These are phyloP conservation scores for Eupithecia inturbata DNA, from an alignment of 2,888 invertebrate genomes.

Conservation along the genomic window DNA sequence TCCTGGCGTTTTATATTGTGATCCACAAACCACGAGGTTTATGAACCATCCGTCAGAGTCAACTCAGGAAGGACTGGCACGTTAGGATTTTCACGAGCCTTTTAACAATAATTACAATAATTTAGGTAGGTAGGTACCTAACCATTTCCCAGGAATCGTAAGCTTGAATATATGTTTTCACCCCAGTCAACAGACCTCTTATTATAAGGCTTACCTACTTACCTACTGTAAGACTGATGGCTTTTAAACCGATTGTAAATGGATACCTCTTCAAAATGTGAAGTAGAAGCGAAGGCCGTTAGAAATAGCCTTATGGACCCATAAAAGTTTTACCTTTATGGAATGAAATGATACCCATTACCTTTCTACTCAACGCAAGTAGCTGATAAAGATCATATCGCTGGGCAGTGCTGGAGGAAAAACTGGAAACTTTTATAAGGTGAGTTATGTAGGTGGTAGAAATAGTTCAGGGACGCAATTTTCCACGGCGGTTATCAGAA, in stretches of 20 bases:
- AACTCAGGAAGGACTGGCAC: too few relatives aligned
- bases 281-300: slow-evolving; percentile 20
- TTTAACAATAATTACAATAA: too few relatives aligned
- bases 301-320: neutral
- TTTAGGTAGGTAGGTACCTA: neutral
- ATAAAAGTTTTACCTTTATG: slow-evolving; percentile 20
- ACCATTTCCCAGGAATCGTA: neutral
- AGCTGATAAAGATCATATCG: slow-evolving; percentile 3
- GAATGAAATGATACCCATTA: slow-evolving; percentile 14
- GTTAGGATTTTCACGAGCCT: too few relatives aligned
- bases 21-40: too few relatives aligned
- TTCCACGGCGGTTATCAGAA: neutral
- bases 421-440: neutral
- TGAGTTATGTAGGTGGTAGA: neutral
- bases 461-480: neutral
- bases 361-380: neutral
- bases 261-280: slow-evolving; percentile 15
- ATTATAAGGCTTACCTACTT: too few relatives aligned
- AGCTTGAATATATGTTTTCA: slow-evolving; percentile 17
- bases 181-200: slow-evolving; percentile 9
- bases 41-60: too few relatives aligned
- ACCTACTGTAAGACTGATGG: slow-evolving; percentile 11
- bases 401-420: neutral
- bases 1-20: too few relatives aligned
- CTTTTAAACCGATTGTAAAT: slow-evolving; percentile 25